A percentile compares a stretch with the other conserved stretches of the same genome.
Evolutionary conservation across 64 coral and sea anemone species (phyloP).

Genomic region (Platygyra sinensis): DNA sequence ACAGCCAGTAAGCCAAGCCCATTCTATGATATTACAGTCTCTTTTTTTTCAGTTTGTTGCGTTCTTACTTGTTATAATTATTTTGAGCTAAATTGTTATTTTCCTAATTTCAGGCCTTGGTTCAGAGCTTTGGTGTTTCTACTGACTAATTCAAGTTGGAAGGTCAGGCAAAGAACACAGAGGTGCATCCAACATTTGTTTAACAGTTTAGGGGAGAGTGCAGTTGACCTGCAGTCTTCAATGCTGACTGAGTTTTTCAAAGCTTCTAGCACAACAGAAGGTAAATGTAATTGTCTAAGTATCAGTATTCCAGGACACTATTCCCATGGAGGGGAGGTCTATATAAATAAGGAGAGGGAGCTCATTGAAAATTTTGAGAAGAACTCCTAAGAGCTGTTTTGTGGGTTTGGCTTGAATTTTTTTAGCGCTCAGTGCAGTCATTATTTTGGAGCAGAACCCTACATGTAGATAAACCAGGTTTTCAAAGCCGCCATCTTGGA

Average conservation of each 20-base stretch:
- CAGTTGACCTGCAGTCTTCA: conserved; percentile 48
- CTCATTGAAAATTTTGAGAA: too few relatives aligned
- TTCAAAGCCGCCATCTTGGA: too few relatives aligned
- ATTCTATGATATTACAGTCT: background rate
- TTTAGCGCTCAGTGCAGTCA: too few relatives aligned
- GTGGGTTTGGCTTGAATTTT: too few relatives aligned
- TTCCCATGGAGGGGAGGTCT: too few relatives aligned
- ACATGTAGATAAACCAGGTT: too few relatives aligned
- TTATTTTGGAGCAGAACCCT: too few relatives aligned
- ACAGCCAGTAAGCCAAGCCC: conserved; percentile 47
- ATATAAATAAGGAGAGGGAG: too few relatives aligned
- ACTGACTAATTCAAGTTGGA: conserved; percentile 62
- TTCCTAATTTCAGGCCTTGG: conserved; percentile 67
- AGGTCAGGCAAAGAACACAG: conserved; percentile 57
- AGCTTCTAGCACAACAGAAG: conserved; percentile 71
- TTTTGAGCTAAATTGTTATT: background rate
- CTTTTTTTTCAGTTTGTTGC: background rate
- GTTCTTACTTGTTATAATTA: background rate
- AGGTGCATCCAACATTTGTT: conserved; percentile 64
- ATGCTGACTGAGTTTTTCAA: conserved; percentile 77
- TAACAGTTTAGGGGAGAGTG: conserved; percentile 37
- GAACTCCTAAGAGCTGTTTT: too few relatives aligned
- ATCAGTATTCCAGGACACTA: background rate
- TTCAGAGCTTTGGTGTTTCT: conserved; percentile 70
- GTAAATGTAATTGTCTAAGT: conserved; percentile 17